A percentile compares a stretch with the other conserved stretches of the same genome.
These are phyloP conservation scores for Melanaphis sacchari DNA, from an alignment of 1,140 invertebrate genomes.

Conservation along the genomic window DNA sequence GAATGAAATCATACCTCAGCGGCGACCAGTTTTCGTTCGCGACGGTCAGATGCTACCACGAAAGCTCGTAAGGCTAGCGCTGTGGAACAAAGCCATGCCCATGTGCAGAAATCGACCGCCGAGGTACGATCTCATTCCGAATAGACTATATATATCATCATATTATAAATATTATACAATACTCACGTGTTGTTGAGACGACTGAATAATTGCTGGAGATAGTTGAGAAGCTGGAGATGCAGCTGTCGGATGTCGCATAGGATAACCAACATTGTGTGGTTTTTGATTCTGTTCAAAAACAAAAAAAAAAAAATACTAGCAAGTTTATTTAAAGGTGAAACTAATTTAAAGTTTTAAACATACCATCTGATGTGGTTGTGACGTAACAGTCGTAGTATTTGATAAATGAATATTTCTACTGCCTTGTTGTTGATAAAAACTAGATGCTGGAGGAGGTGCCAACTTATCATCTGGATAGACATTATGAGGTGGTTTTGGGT, in stretches of 20 bases:
- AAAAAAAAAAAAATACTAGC: neutral
- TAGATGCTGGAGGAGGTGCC: neutral
- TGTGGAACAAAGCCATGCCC: too few species aligned
- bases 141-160: too few species aligned
- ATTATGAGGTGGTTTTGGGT: conserved; percentile 1
- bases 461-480: neutral
- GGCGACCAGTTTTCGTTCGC: too few species aligned
- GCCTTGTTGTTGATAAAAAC: conserved; percentile 35
- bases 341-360: neutral
- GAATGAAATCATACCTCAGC: too few species aligned
- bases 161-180: too few species aligned
- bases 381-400: neutral
- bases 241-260: neutral
- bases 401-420: conserved; percentile 28
- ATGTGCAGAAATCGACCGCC: too few species aligned
- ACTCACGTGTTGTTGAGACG: conserved; percentile 31
- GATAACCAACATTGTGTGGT: conserved; percentile 11
- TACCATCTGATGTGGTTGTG: conserved; percentile 44
- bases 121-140: too few species aligned
- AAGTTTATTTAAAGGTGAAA: neutral
- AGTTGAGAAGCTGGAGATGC: neutral
- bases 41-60: too few species aligned
- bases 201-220: neutral
- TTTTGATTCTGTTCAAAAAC: conserved; percentile 15
- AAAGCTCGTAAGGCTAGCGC: too few species aligned